Evolutionary conservation across 2,888 invertebrate genomes (phyloP).

Genomic region (Onchidella celtica): DNA sequence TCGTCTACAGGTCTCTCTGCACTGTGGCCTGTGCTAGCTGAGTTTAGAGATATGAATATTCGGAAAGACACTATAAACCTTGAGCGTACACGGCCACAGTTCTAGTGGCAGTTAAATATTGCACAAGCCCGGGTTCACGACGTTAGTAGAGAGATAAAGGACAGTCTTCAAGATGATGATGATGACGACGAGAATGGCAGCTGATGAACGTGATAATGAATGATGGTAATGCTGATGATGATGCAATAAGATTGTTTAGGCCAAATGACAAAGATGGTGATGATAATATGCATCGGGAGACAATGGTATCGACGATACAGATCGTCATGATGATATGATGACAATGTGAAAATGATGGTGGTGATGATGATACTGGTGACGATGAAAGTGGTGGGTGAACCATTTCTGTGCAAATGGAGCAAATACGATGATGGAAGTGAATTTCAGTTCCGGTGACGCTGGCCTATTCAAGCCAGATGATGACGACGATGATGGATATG

Average conservation of each 20-base stretch:
- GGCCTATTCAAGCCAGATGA: too few species aligned
- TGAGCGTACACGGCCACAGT: constrained; percentile 56
- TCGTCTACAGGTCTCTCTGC: constrained; percentile 5
- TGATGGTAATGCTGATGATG: background rate
- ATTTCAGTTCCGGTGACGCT: too few species aligned
- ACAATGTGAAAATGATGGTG: background rate
- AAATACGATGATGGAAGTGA: too few species aligned
- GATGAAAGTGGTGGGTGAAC: background rate
- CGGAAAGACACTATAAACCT: constrained; percentile 85
- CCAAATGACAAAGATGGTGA: background rate
- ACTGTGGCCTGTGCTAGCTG: constrained; percentile 83
- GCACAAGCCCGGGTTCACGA: constrained; percentile 66
- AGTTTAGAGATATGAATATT: constrained; percentile 89
- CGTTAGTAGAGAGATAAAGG: constrained; percentile 26
- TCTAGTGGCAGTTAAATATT: constrained; percentile 56
- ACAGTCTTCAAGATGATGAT: background rate
- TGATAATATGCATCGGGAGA: background rate
- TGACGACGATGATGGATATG: background rate
- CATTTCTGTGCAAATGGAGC: too few species aligned
- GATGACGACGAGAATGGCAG: background rate
- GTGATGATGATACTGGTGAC: background rate
- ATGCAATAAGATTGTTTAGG: too few species aligned
- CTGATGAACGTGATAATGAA: background rate
- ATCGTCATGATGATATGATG: background rate
- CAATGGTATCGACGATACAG: constrained; percentile 16